Conservation (phyloP, 2,113 vertebrate species). For the Pseudorhombus dupliciocellatus region DNA sequence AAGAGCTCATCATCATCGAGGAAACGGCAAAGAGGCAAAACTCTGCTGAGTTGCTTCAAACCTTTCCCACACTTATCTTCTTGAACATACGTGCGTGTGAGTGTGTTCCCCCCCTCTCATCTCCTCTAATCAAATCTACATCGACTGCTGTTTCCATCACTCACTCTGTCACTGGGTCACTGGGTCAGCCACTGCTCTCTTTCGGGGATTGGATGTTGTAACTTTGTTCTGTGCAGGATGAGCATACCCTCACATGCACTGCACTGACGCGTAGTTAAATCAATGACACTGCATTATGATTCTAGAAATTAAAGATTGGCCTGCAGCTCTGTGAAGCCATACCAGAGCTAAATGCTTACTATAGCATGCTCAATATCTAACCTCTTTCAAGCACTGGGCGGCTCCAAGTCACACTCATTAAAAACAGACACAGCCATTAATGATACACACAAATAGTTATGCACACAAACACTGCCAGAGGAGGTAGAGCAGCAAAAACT, state of each 20-base stretch:
- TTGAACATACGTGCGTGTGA: background rate
- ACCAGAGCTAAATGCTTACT: no score
- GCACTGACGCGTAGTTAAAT: no score
- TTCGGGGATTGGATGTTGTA: conserved; percentile 27
- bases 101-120: conserved; percentile 2
- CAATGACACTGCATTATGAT: no score
- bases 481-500: conserved; percentile 13
- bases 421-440: conserved; percentile 52
- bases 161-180: conserved; percentile 49
- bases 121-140: conserved; percentile 49
- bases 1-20: conserved; percentile 42
- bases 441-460: conserved; percentile 49
- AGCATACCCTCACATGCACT: no score
- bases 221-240: background rate
- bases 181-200: conserved; percentile 61
- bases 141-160: conserved; percentile 7
- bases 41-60: conserved; percentile 13
- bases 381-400: background rate
- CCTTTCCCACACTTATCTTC: background rate
- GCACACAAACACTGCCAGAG: conserved; percentile 46
- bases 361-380: no score
- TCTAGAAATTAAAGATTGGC: no score
- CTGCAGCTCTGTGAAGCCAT: no score
- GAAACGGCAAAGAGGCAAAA: conserved; percentile 24
- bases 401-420: conserved; percentile 38